Conservation (phyloP, 2,888 invertebrate genomes). For the Therioaphis trifolii region DNA sequence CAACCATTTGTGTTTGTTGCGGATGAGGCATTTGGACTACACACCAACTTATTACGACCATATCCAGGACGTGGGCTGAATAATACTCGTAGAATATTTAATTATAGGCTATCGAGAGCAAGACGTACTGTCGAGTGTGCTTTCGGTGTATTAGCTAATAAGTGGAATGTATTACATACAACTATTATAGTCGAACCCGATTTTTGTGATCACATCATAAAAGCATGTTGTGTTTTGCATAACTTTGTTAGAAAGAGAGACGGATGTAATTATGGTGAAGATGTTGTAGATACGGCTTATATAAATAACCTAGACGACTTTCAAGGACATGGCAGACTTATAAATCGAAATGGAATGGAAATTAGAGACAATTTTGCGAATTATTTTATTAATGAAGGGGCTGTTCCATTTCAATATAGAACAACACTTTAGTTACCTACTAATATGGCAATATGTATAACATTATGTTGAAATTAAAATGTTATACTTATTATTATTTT, state of each 20-base stretch:
- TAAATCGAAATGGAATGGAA: slow-evolving; percentile 5
- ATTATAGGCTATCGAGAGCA: background rate
- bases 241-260: slow-evolving; percentile 3
- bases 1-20: slow-evolving; percentile 15
- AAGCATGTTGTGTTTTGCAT: slow-evolving; percentile 15
- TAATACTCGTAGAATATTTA: too few relatives aligned
- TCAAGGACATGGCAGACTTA: background rate
- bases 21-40: slow-evolving; percentile 1
- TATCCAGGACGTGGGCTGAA: too few relatives aligned
- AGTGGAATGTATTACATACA: background rate
- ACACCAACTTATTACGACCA: background rate
- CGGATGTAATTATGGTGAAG: background rate
- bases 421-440: background rate
- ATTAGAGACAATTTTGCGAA: background rate
- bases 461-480: too few relatives aligned
- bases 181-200: background rate
- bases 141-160: too few relatives aligned
- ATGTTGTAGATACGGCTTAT: background rate
- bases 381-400: slow-evolving; percentile 2
- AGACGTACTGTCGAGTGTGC: too few relatives aligned
- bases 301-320: background rate
- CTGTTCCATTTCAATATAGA: slow-evolving; percentile 7
- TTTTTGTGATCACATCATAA: background rate
- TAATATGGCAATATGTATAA: too few relatives aligned
- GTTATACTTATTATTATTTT: too few relatives aligned